These are phyloP conservation scores for Cariama cristata DNA, from an alignment of 2,113 vertebrate genomes.

Conservation along the genomic window DNA sequence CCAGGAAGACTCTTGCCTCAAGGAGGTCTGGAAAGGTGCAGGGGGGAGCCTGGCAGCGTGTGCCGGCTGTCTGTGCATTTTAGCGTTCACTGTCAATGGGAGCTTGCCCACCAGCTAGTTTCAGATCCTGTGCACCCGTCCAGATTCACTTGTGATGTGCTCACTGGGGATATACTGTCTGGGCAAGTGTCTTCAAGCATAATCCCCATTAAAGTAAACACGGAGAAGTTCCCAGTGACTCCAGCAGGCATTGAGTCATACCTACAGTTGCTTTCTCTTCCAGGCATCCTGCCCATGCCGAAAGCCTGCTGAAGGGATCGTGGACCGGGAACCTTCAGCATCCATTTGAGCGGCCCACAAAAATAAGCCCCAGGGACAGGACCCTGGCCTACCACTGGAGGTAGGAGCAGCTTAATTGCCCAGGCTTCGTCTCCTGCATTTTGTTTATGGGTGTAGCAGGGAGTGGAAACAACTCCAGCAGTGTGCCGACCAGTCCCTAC, in stretches of 20 bases:
- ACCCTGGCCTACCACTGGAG: not conserved
- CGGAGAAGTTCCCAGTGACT: not conserved
- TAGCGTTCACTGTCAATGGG: not conserved
- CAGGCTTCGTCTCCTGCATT: not conserved
- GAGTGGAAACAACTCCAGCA: not conserved
- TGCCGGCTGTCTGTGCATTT: not conserved
- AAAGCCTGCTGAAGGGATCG: not conserved
- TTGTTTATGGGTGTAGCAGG: not conserved
- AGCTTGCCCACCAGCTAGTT: not conserved
- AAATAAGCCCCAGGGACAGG: not conserved
- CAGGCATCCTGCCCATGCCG: not conserved
- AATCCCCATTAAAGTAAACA: not conserved
- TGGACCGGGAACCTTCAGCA: accelerated
- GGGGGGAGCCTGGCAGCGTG: accelerated
- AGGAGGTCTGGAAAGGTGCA: not conserved
- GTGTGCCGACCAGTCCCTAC: accelerated
- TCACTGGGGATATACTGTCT: not conserved
- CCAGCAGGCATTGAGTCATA: not conserved
- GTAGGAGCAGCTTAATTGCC: not conserved
- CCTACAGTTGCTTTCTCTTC: not conserved
- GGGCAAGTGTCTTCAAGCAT: not conserved
- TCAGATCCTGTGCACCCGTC: not conserved
- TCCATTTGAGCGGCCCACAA: not conserved
- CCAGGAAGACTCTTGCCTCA: not conserved
- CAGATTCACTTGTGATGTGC: not conserved